A percentile compares a stretch with the other conserved stretches of the same genome.
These are phyloP conservation scores for Eristalis arbustorum DNA, from an alignment of 2,888 invertebrate species.

Conservation along the genomic window DNA sequence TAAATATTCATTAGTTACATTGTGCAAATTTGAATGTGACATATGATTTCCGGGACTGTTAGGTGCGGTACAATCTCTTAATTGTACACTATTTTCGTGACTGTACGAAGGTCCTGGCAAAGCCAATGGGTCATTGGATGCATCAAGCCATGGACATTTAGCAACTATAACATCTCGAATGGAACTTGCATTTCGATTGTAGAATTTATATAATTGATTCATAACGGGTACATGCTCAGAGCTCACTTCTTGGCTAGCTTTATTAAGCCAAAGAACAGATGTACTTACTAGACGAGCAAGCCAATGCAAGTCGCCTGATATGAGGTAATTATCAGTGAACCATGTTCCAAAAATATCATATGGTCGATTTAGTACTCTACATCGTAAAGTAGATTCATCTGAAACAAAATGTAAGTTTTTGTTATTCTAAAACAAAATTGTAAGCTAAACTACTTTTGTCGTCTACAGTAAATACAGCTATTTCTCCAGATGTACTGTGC, in stretches of 20 bases:
- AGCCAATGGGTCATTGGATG: slow-evolving; percentile 75
- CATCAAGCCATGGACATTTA: slow-evolving; percentile 82
- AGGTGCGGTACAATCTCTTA: slow-evolving; percentile 36
- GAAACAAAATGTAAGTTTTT: slow-evolving; percentile 70
- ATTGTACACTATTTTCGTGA: neutral
- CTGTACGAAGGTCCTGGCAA: neutral
- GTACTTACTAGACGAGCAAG: slow-evolving; percentile 87
- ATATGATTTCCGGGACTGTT: slow-evolving; percentile 76
- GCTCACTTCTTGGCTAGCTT: slow-evolving; percentile 89
- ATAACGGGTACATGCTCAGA: slow-evolving; percentile 90
- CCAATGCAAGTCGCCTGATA: slow-evolving; percentile 91
- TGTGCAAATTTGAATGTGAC: slow-evolving; percentile 75
- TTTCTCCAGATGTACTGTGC: slow-evolving; percentile 91
- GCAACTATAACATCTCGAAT: slow-evolving; percentile 89
- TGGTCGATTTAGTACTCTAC: slow-evolving; percentile 89
- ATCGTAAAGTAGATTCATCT: slow-evolving; percentile 86
- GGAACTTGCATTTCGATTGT: slow-evolving; percentile 90
- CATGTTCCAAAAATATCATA: slow-evolving; percentile 95
- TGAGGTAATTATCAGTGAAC: slow-evolving; percentile 90
- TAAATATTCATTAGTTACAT: slow-evolving; percentile 68
- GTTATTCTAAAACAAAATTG: neutral
- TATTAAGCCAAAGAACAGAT: slow-evolving; percentile 90
- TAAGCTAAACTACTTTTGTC: slow-evolving; percentile 81
- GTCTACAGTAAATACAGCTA: slow-evolving; percentile 90
- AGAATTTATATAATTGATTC: slow-evolving; percentile 87